phyloP scores from a whole-genome alignment of 2,797 vertebrate species.

The Pitangus sulphuratus region DNA sequence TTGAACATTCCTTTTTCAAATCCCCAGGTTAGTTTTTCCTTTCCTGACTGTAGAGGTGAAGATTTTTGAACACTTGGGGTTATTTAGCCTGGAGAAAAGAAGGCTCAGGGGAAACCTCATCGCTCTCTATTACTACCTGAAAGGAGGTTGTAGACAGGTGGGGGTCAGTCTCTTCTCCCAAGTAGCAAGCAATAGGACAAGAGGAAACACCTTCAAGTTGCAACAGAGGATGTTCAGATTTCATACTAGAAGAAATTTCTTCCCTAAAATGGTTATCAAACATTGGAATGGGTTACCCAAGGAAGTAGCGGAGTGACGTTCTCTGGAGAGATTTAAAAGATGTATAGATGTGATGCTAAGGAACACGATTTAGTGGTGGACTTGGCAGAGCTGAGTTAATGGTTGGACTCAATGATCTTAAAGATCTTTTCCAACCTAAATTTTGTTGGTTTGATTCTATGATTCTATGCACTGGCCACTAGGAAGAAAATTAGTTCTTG shows the following conservation, averaged over 20 bases:
- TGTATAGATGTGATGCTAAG: accelerated
- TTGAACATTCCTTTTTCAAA: background rate
- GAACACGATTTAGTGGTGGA: background rate
- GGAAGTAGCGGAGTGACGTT: too few species aligned
- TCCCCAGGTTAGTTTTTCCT: background rate
- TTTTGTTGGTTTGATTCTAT: too few species aligned
- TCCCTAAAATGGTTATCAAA: background rate
- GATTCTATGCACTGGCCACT: background rate
- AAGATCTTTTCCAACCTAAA: background rate
- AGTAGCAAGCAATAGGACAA: background rate
- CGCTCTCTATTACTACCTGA: background rate
- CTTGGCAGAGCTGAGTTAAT: background rate
- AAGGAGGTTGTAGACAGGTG: background rate
- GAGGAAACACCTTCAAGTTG: background rate
- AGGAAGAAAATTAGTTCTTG: background rate
- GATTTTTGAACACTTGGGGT: background rate
- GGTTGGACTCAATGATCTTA: background rate
- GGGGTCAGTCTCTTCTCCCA: background rate
- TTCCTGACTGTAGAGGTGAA: background rate
- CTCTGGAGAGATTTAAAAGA: background rate
- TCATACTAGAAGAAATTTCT: background rate
- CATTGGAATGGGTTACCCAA: background rate
- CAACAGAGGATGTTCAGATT: background rate
- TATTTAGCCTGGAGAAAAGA: background rate
- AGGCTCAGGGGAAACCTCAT: background rate